A percentile compares a stretch with the other conserved stretches of the same genome.
phyloP scores from a whole-genome alignment of 1,140 invertebrate genomes.

The Magallana ariakensis region DNA sequence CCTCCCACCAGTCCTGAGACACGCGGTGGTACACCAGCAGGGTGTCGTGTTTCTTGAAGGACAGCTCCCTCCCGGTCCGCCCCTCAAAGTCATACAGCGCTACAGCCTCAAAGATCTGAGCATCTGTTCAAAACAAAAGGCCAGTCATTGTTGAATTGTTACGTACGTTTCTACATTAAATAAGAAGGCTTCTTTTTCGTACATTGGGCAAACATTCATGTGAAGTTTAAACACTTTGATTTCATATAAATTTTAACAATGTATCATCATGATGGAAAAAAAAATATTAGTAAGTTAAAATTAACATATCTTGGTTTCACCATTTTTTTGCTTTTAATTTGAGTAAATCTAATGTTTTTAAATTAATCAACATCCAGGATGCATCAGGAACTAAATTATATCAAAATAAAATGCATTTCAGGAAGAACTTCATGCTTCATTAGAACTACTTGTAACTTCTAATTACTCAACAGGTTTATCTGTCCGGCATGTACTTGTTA shows the following conservation, averaged over 20 bases:
- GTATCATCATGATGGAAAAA: background rate
- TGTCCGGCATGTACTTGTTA: background rate
- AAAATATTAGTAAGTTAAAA: slow-evolving; percentile 5
- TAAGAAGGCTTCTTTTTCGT: too few relatives aligned
- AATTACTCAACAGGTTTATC: background rate
- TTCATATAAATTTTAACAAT: background rate
- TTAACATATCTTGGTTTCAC: background rate
- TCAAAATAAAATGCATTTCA: background rate
- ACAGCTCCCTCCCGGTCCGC: slow-evolving; percentile 89
- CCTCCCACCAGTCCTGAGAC: slow-evolving; percentile 92
- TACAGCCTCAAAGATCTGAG: slow-evolving; percentile 89
- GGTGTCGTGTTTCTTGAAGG: slow-evolving; percentile 90
- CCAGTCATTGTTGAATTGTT: background rate
- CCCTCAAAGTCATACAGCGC: slow-evolving; percentile 93
- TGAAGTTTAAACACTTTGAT: background rate
- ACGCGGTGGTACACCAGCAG: slow-evolving; percentile 89
- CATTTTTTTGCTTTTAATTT: background rate
- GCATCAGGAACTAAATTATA: background rate
- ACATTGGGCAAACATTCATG: background rate
- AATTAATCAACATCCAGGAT: background rate
- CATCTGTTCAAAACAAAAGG: slow-evolving; percentile 82
- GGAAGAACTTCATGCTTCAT: background rate
- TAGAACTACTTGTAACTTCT: slow-evolving; percentile 22
- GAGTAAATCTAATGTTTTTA: background rate
- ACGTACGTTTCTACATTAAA: background rate